Base-by-base conservation (phyloP, 2,888 invertebrate species). In the Kuschelorhynchus macadamiae region DNA sequence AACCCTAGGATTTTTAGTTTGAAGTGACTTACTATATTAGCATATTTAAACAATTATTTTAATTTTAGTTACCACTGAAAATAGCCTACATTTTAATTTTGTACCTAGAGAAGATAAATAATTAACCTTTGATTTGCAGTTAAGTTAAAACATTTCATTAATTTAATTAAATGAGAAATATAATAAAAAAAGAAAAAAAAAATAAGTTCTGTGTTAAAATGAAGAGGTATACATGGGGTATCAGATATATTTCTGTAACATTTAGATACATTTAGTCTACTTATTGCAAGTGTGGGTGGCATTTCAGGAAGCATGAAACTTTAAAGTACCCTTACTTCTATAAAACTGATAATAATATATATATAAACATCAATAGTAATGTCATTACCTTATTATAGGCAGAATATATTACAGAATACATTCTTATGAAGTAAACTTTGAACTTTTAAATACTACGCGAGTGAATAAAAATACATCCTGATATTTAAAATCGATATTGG, bases 301-400 rank as follows among this genome's bases (percentile, higher is more conserved):
- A 67, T 59, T 53, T 46, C 30, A 57, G 62, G 62, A 67, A 67
- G 57, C 46, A 62, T 67, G 21, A 65, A 49, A 33, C 52, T 52
- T 25, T 46, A 16, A 46, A 20, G 9, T 7, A 30, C 9, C 18
- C 12, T 20, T 11, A 8, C 11, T 47, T 41, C 5, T 30, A 9
- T 30, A 7, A 30, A 30, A 30, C 9, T 9, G 4, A 7, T 30
- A 30, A 30, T 7, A 30, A 30, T 9, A 30, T 30, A 30, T 30
- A 30, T 7, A 30, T 30, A 30, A 7, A 30, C 9, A 30, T 30
- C 9, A 30, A 4, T 7, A 30, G 9, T 30, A 30, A 7, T 30
- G 5, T 7, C 9, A 30, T 4, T 30, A 7, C 30, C 5, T 30
- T 30, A 7, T 7, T 30, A 30, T 9, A 30, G 30, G 30, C 5